Evolutionary conservation across 2,113 vertebrate species (phyloP).

Genomic region (mouse (Mus musculus)): GRCm39 chr3:121201501-121202000

Average conservation of each 20-base stretch:
- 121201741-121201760: not conserved
- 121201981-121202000: not conserved
- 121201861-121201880: not conserved
- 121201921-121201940: not conserved
- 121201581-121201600: not conserved
- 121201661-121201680: not conserved
- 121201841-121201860: not conserved
- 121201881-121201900: not conserved
- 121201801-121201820: not conserved
- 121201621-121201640: not conserved
- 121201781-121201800: not conserved
- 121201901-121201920: not conserved
- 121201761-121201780: not conserved
- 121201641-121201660: not conserved
- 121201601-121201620: not conserved
- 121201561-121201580: not conserved
- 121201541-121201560: not conserved
- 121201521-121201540: not conserved
- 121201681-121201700: not conserved
- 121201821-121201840: not conserved
- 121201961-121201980: not conserved
- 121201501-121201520: not conserved
- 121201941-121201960: accelerated
- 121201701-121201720: not conserved
- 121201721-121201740: not conserved